A percentile compares a stretch with the other conserved stretches of the same genome.
phyloP scores from a whole-genome alignment of 1,140 invertebrate genomes.

The Penaeus indicus region DNA sequence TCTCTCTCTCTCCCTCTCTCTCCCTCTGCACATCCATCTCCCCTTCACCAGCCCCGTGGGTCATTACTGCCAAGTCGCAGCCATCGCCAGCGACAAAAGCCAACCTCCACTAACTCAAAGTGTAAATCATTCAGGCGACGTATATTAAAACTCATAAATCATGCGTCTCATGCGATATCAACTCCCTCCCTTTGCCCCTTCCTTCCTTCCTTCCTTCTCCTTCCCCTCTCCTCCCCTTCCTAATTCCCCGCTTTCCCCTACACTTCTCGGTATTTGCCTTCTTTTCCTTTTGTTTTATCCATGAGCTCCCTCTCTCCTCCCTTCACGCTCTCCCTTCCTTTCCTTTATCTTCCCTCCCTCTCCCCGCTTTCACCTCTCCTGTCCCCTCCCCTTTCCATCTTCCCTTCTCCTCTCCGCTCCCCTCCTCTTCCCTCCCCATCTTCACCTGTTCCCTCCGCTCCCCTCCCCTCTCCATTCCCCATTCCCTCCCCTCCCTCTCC shows the following conservation, averaged over 20 bases:
- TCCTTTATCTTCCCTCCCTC: background rate
- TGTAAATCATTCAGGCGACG: no score
- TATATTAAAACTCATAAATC: no score
- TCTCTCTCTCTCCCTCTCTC: background rate
- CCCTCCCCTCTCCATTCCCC: background rate
- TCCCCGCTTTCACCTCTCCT: background rate
- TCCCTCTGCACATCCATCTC: background rate
- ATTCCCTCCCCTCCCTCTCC: no score
- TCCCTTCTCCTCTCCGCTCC: background rate
- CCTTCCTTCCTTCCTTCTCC: no score
- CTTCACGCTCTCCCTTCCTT: background rate
- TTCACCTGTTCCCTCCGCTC: background rate
- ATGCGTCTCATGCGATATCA: no score
- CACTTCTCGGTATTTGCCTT: background rate
- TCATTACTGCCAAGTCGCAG: no score
- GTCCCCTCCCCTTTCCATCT: background rate
- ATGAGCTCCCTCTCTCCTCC: background rate
- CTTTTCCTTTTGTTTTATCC: background rate
- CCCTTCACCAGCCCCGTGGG: background rate
- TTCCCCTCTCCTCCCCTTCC: background rate
- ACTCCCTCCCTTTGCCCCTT: no score
- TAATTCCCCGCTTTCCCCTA: background rate
- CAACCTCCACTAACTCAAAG: no score
- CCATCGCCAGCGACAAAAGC: no score
- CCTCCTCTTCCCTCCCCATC: background rate